Percentiles rank a stretch among this genome's conserved stretches.
Conservation (phyloP, 2,797 vertebrate species). For the Morus bassanus region DNA sequence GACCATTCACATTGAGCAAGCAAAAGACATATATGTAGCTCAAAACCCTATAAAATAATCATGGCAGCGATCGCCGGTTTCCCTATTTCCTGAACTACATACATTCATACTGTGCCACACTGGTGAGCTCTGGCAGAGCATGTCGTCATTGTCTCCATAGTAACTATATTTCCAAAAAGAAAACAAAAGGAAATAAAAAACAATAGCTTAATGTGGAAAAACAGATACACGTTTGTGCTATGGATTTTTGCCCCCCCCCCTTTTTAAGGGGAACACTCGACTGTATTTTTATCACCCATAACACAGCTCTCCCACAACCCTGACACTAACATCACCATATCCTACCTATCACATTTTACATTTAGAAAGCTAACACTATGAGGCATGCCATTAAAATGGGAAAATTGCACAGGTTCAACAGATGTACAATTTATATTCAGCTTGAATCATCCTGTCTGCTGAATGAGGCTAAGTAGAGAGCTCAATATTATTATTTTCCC, state of each 20-base stretch:
- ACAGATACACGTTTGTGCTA: neutral
- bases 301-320: neutral
- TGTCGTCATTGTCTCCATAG: slow-evolving; percentile 16
- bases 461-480: neutral
- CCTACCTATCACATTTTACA: neutral
- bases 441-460: neutral
- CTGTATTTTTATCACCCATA: neutral
- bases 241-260: neutral
- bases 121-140: neutral
- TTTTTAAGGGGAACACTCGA: neutral
- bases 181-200: slow-evolving; percentile 8
- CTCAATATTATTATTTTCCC: neutral
- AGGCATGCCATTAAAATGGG: neutral
- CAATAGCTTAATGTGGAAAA: neutral
- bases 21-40: neutral
- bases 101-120: neutral
- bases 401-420: rapidly evolving
- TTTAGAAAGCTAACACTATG: neutral
- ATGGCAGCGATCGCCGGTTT: neutral
- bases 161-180: neutral
- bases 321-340: neutral
- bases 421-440: neutral
- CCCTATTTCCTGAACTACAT: neutral
- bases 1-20: rapidly evolving
- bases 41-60: neutral